Percentiles rank a stretch among this genome's conserved stretches.
Conservation (phyloP, 2,113 vertebrate genomes). For the Apaloderma vittatum region DNA sequence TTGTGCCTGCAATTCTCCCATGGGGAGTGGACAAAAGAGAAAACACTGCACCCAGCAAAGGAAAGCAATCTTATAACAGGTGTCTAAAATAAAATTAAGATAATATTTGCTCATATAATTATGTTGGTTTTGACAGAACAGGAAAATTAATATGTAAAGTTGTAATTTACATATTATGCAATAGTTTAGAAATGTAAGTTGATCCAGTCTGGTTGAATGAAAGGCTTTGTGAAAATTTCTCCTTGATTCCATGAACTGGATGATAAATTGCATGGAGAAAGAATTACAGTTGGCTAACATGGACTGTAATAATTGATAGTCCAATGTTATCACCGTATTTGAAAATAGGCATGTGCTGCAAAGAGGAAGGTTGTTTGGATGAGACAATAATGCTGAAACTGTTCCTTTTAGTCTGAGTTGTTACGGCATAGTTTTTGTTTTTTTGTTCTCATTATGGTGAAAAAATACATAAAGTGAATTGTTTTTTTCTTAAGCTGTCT, state of each 20-base stretch:
- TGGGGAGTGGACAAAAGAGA: slow-evolving; percentile 14
- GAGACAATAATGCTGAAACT: background rate
- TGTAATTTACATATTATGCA: slow-evolving; percentile 30
- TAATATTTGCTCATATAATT: slow-evolving; percentile 51
- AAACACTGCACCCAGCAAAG: background rate
- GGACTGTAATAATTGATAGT: background rate
- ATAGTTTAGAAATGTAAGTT: background rate
- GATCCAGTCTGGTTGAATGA: background rate
- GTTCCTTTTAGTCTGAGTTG: background rate
- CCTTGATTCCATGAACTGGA: background rate
- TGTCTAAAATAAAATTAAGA: slow-evolving; percentile 37
- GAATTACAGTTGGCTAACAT: background rate
- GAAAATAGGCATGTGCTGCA: background rate
- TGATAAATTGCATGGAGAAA: background rate
- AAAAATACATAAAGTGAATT: background rate
- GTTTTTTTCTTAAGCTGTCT: background rate
- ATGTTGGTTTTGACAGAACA: slow-evolving; percentile 32
- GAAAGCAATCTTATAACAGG: background rate
- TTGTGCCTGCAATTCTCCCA: slow-evolving; percentile 16
- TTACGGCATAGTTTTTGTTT: background rate
- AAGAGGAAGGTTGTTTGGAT: background rate
- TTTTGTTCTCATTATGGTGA: background rate
- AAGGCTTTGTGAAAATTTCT: slow-evolving; percentile 10
- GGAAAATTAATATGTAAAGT: slow-evolving; percentile 38
- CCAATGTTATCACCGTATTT: background rate